Percentiles rank a stretch among this genome's conserved stretches.
These are phyloP conservation scores for Centruroides sculpturatus DNA, from an alignment of 1,140 invertebrate genomes.

Conservation along the genomic window DNA sequence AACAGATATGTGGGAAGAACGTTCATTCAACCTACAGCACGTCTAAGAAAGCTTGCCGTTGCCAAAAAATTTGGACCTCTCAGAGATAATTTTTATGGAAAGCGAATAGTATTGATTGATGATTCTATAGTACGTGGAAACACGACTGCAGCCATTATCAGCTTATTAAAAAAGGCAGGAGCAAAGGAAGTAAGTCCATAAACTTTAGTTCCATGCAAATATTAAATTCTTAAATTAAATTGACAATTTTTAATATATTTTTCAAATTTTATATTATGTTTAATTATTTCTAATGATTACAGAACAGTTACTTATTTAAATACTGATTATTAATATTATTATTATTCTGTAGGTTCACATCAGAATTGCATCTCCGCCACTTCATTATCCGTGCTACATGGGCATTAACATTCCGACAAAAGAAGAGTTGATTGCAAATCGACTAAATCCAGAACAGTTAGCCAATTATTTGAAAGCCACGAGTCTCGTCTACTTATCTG, in stretches of 20 bases:
- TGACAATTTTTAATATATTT: too few species aligned
- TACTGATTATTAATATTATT: too few species aligned
- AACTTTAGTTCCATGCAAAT: background rate
- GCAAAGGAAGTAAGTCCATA: constrained; percentile 58
- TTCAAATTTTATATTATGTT: too few species aligned
- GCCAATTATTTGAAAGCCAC: constrained; percentile 80
- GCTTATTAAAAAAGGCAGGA: constrained; percentile 73
- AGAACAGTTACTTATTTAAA: too few species aligned
- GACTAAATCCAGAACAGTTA: constrained; percentile 56
- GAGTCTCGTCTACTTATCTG: constrained; percentile 81
- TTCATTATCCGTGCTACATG: constrained; percentile 96
- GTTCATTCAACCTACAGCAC: constrained; percentile 86
- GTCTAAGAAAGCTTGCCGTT: constrained; percentile 72
- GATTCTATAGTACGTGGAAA: constrained; percentile 94
- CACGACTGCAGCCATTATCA: constrained; percentile 90
- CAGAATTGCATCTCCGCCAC: constrained; percentile 84
- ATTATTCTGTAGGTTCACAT: constrained; percentile 63
- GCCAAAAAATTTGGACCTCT: constrained; percentile 94
- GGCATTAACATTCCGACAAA: constrained; percentile 97
- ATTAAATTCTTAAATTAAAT: too few species aligned
- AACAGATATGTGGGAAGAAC: constrained; percentile 91
- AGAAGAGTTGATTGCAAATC: constrained; percentile 91
- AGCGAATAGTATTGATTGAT: constrained; percentile 75
- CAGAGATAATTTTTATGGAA: constrained; percentile 75
- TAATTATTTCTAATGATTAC: too few species aligned